These are phyloP conservation scores for Picathartes gymnocephalus DNA, from an alignment of 2,113 vertebrate species.

Conservation along the genomic window DNA sequence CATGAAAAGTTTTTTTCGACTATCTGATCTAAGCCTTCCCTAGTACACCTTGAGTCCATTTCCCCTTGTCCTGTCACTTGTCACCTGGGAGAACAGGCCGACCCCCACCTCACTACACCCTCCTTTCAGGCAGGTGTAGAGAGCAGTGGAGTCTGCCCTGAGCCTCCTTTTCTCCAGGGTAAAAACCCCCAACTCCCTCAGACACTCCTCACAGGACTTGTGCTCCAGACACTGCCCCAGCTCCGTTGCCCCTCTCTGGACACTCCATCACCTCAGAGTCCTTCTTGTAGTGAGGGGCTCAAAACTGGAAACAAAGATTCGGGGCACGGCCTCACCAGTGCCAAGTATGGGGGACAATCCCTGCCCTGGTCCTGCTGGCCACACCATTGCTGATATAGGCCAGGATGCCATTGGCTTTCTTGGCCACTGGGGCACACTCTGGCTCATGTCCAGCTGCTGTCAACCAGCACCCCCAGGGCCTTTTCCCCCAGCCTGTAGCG, in stretches of 20 bases:
- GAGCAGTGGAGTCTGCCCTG: not conserved
- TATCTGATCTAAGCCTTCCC: not conserved
- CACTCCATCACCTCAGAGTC: not conserved
- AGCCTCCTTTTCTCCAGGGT: not conserved
- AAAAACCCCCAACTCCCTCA: not conserved
- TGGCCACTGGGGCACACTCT: not conserved
- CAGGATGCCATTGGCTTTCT: not conserved
- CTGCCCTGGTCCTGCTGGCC: not conserved
- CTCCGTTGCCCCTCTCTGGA: fast-evolving
- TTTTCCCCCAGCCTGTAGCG: fast-evolving
- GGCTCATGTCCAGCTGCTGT: not conserved
- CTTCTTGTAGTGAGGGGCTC: not conserved
- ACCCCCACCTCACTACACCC: not conserved
- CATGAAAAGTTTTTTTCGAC: not conserved
- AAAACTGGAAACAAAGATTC: fast-evolving
- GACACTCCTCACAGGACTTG: fast-evolving
- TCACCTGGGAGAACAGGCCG: not conserved
- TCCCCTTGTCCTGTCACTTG: not conserved
- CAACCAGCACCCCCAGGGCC: not conserved
- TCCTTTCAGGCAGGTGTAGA: not conserved
- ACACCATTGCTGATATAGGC: not conserved
- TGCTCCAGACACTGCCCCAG: not conserved
- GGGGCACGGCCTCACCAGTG: fast-evolving
- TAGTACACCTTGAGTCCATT: not conserved
- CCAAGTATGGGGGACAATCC: fast-evolving